Base-by-base conservation (phyloP, 2,797 vertebrate species). In the Pantherophis vulpinus region DNA sequence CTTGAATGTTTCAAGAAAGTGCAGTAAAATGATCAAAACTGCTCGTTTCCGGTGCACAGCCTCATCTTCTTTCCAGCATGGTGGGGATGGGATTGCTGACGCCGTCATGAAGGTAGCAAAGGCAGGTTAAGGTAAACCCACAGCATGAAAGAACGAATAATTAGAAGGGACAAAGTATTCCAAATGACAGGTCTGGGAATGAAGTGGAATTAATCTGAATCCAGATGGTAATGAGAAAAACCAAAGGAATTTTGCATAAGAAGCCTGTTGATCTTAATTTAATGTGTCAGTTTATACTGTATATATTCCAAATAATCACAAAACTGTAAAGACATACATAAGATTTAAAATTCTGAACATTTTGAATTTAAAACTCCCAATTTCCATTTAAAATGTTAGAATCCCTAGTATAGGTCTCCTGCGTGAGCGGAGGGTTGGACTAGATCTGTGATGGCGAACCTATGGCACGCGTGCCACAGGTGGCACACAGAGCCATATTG, bases 1-100 rank as follows among this genome's bases (percentile, higher is more conserved):
- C 95, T 99, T 98, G 98, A 99, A 99, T 2, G 98, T 99, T 94
- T 99, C 99, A 97, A 99, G 97, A 97, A 99, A 99, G 42, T 99
- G 98, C 93, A 99, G 98, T 37, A 99, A 98, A 94, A 99, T 98
- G 11, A 97, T 98, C 87, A 99, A 98, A 87, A 99, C 99, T 0
- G 98, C 98, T 96, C 98, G 98, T 96, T 99, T 99, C 97, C 98
- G 98, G 89, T 96, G 97, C 94, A 97, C 94, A 89, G 96, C 97
- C 3, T 97, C 97, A 0, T 97, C 96, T 90, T 96, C 97, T 94
- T 97, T 97, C 97, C 97, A 96, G 91, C 87, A 91, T 0, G 94
- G 83, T 2, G 95, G 93, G 11, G 93, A 89, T 58, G 95, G 93
- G 90, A 93, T 95, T 94, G 92, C 93, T 54, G 56, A 96, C n/a